Percentiles rank a stretch among this genome's conserved stretches.
phyloP scores from a whole-genome alignment of 1,140 invertebrate species.

The Drosophila virilis region DNA sequence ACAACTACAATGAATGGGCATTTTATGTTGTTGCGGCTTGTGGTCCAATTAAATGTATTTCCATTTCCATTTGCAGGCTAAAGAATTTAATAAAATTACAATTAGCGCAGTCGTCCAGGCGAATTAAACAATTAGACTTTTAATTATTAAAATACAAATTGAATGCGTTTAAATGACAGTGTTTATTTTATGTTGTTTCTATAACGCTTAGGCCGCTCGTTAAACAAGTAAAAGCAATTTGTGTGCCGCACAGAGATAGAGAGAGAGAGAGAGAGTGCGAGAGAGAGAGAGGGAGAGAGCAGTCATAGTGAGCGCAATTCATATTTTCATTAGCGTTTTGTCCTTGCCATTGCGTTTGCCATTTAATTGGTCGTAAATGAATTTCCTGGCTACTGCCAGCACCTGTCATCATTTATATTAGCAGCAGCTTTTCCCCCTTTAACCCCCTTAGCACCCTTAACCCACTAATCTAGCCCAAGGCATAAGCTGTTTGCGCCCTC shows the following conservation, averaged over 20 bases:
- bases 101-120: not conserved
- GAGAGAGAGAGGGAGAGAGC: too few species aligned
- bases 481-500: constrained; percentile 20
- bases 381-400: constrained; percentile 33
- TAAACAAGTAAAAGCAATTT: constrained; percentile 42
- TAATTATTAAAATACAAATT: constrained; percentile 41
- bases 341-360: constrained; percentile 9
- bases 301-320: constrained; percentile 6
- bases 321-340: constrained; percentile 18
- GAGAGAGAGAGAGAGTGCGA: not conserved
- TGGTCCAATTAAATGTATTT: constrained; percentile 5
- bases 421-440: constrained; percentile 2
- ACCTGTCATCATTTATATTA: constrained; percentile 50
- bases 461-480: constrained; percentile 16
- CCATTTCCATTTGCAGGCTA: not conserved
- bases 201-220: constrained; percentile 16
- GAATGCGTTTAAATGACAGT: constrained; percentile 24
- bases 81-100: constrained; percentile 23
- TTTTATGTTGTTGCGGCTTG: not conserved
- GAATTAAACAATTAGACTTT: constrained; percentile 43
- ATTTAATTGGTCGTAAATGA: constrained; percentile 63
- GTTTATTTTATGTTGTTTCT: constrained; percentile 28
- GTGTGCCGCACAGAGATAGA: constrained; percentile 5
- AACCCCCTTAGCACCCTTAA: not conserved
- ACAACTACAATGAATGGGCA: too few species aligned